Evolutionary conservation across 2,113 vertebrate genomes (phyloP).

Genomic region (Australoheros scitulus): DNA sequence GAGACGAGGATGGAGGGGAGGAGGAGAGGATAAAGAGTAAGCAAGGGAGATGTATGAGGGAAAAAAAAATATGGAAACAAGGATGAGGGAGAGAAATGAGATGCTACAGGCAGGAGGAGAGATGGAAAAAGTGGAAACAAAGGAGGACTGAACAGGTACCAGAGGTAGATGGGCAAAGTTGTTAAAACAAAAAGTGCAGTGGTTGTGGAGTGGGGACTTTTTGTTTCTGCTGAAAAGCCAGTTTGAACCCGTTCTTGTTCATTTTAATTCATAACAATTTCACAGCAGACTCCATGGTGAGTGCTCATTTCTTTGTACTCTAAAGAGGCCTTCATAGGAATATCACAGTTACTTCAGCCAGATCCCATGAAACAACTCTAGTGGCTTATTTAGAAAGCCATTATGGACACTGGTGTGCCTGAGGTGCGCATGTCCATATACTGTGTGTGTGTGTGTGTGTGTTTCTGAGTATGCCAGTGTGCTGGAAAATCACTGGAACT

Average conservation of each 20-base stretch:
- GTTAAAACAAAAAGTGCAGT: conserved; percentile 30
- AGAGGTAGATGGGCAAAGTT: conserved; percentile 32
- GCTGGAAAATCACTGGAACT: conserved; percentile 2
- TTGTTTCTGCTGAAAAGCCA: not conserved
- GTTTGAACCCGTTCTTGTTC: conserved; percentile 33
- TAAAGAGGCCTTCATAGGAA: conserved; percentile 51
- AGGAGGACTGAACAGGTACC: not conserved
- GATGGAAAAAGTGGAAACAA: not conserved
- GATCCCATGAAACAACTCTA: conserved; percentile 29
- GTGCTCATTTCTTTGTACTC: conserved; percentile 50
- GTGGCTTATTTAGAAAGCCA: conserved; percentile 33
- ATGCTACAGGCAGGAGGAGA: conserved; percentile 33
- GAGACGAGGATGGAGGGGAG: conserved; percentile 31
- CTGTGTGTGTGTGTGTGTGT: not conserved
- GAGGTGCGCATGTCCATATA: conserved; percentile 10
- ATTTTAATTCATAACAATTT: conserved; percentile 43
- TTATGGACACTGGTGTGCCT: conserved; percentile 39
- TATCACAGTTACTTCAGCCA: conserved; percentile 63
- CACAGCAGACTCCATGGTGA: conserved; percentile 21
- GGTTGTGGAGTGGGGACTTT: not conserved
- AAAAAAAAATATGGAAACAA: conserved; percentile 32
- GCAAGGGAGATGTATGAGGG: conserved; percentile 15
- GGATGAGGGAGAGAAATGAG: not conserved
- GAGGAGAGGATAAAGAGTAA: conserved; percentile 6
- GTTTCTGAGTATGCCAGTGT: not conserved